Conservation (phyloP, 2,113 vertebrate species). For the Zosterops borbonicus region DNA sequence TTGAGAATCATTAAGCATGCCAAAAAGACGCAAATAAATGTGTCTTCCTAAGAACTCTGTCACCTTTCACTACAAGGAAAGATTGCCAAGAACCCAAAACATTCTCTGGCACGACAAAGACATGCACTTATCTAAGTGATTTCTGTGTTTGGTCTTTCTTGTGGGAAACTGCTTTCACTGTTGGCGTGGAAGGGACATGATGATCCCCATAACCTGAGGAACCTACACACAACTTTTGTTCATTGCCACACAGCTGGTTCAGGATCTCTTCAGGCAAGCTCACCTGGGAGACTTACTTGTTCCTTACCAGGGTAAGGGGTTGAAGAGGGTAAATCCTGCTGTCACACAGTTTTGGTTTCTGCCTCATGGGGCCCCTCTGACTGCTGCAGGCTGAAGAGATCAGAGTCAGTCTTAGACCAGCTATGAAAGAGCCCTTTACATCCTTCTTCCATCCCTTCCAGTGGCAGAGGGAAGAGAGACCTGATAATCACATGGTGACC, state of each 20-base stretch:
- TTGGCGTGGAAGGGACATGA: fast-evolving
- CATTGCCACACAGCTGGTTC: neutral
- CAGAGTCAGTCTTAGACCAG: neutral
- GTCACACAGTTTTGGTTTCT: neutral
- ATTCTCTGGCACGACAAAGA: neutral
- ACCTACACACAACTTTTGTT: neutral
- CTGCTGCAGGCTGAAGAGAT: neutral
- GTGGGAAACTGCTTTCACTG: neutral
- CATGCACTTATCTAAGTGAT: neutral
- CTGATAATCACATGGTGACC: neutral
- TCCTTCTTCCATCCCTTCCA: neutral
- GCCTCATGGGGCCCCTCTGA: neutral
- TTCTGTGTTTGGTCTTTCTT: neutral
- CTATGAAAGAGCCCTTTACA: neutral
- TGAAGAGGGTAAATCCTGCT: neutral
- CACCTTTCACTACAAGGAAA: neutral
- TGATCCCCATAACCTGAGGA: neutral
- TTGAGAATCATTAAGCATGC: neutral
- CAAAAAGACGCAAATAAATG: neutral
- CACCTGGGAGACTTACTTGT: neutral
- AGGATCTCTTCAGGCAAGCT: neutral
- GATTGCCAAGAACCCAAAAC: neutral
- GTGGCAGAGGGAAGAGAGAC: neutral
- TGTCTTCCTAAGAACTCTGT: neutral
- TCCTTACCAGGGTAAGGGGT: neutral